A percentile compares a stretch with the other conserved stretches of the same genome.
These are phyloP conservation scores for Jordanella pulchra DNA, from an alignment of 2,797 vertebrate species.

Conservation along the genomic window DNA sequence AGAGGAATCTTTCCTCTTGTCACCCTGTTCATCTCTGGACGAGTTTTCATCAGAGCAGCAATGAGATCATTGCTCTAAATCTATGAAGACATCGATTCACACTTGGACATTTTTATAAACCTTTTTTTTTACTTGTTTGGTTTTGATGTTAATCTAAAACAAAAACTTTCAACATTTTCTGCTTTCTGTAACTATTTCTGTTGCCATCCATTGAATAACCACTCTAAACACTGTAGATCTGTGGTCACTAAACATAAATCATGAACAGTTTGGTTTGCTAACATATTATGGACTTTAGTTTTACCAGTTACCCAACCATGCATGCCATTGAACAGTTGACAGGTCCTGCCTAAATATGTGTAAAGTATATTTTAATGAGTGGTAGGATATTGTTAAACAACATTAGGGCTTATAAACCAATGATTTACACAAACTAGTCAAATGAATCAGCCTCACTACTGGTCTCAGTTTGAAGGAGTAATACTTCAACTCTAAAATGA, in stretches of 20 bases:
- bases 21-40: conserved; percentile 39
- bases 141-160: not conserved
- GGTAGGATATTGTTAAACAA: not conserved
- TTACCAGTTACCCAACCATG: not conserved
- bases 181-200: too few relatives aligned
- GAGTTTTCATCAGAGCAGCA: conserved; percentile 20
- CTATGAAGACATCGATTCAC: too few relatives aligned
- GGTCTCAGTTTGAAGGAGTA: not conserved
- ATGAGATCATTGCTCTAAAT: not conserved
- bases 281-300: not conserved
- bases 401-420: not conserved
- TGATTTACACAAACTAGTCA: not conserved
- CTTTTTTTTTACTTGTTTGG: not conserved
- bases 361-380: not conserved
- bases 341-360: not conserved
- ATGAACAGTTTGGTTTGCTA: not conserved
- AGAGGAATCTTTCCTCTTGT: conserved; percentile 48
- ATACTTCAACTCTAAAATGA: not conserved
- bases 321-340: not conserved
- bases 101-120: too few relatives aligned
- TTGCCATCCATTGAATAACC: not conserved
- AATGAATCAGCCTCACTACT: not conserved
- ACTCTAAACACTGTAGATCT: not conserved
- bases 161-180: too few relatives aligned
- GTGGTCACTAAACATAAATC: not conserved